These are phyloP conservation scores for Phorcus lineatus DNA, from an alignment of 2,888 invertebrate genomes.

Conservation along the genomic window DNA sequence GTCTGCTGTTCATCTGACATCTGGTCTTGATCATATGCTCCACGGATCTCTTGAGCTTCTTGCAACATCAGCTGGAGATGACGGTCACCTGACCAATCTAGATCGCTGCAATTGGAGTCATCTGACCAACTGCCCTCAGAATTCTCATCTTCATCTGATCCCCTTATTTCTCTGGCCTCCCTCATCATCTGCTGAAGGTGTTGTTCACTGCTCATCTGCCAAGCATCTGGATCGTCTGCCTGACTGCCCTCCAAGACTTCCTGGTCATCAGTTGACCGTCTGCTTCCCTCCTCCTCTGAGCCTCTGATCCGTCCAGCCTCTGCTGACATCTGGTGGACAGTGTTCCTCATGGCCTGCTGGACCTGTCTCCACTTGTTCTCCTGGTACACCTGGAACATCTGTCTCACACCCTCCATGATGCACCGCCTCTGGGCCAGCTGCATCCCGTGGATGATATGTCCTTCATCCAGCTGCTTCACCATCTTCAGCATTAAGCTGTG, in stretches of 20 bases:
- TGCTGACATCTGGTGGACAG: neutral
- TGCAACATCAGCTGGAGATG: too few relatives aligned
- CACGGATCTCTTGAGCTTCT: too few relatives aligned
- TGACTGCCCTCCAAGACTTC: neutral
- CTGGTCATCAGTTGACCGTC: too few relatives aligned
- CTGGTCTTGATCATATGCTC: too few relatives aligned
- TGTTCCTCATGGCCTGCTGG: neutral
- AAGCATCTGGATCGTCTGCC: neutral
- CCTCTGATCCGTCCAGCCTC: too few relatives aligned
- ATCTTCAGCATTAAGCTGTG: neutral
- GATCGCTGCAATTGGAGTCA: too few relatives aligned
- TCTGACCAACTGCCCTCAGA: too few relatives aligned
- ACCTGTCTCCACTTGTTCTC: constrained; percentile 8
- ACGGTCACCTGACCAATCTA: too few relatives aligned
- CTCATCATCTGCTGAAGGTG: neutral
- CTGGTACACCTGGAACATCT: constrained; percentile 4
- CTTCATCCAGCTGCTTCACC: constrained; percentile 5
- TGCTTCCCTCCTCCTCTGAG: too few relatives aligned
- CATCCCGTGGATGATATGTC: neutral
- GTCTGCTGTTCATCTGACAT: too few relatives aligned
- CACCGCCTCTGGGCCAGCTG: constrained; percentile 10
- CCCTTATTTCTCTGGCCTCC: neutral
- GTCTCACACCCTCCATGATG: neutral
- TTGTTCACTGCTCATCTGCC: neutral
- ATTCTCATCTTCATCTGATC: neutral